These are phyloP conservation scores for Asarcornis scutulata DNA, from an alignment of 2,113 vertebrate genomes.

Conservation along the genomic window DNA sequence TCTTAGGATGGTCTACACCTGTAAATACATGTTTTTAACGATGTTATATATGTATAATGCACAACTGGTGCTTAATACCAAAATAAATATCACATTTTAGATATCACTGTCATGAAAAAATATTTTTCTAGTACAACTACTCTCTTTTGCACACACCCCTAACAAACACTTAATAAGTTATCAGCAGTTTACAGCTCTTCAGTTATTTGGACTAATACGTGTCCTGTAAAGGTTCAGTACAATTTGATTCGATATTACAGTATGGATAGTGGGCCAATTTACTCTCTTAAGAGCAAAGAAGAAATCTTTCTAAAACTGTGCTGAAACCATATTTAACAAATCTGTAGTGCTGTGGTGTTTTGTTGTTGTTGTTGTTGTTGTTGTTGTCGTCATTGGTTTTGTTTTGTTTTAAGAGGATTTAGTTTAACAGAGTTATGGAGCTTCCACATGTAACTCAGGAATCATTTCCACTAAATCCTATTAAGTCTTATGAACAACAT, in stretches of 20 bases:
- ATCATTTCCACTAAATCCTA: conserved; percentile 40
- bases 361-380: background rate
- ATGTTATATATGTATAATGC: conserved; percentile 49
- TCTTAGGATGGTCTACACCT: conserved; percentile 56
- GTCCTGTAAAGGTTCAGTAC: background rate
- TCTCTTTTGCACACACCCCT: background rate
- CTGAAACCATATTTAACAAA: background rate
- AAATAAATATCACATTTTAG: conserved; percentile 32
- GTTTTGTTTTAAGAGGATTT: conserved; percentile 1
- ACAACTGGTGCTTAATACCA: background rate
- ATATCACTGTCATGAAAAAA: background rate
- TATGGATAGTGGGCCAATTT: background rate
- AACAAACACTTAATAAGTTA: background rate
- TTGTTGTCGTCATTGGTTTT: background rate
- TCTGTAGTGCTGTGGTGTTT: background rate
- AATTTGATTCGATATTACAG: background rate
- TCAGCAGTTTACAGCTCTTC: background rate
- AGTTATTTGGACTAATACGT: background rate
- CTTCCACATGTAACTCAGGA: conserved; percentile 25
- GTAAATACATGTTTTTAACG: conserved; percentile 62
- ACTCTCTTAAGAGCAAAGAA: background rate
- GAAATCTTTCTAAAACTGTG: background rate
- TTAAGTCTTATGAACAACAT: conserved; percentile 51
- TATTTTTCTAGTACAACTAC: background rate
- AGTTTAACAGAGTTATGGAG: conserved; percentile 50